A percentile compares a stretch with the other conserved stretches of the same genome.
phyloP scores from a whole-genome alignment of 2,888 invertebrate genomes.

The Drosophila parthenogenetica region DNA sequence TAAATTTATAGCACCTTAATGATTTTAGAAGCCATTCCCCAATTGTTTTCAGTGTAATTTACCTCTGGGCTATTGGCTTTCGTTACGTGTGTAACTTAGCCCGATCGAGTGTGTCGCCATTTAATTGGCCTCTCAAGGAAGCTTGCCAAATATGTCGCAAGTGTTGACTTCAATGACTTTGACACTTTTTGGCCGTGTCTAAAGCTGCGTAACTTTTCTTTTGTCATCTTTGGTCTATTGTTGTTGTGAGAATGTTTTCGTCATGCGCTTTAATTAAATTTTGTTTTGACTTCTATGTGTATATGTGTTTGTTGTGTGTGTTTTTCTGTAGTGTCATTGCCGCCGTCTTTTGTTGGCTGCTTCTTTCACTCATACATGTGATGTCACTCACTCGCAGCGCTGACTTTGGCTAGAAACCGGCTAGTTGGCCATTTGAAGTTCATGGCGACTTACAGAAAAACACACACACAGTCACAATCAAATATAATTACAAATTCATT shows the following conservation, averaged over 20 bases:
- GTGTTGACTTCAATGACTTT: constrained; percentile 56
- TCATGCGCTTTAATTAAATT: constrained; percentile 81
- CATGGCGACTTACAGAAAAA: constrained; percentile 57
- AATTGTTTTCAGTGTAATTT: not conserved
- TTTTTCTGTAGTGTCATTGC: constrained; percentile 69
- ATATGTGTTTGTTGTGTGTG: constrained; percentile 1
- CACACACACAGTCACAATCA: constrained; percentile 29
- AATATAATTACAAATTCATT: constrained; percentile 79
- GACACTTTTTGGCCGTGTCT: constrained; percentile 66
- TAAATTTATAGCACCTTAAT: no score
- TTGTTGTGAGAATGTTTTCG: constrained; percentile 49
- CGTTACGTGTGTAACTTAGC: constrained; percentile 5
- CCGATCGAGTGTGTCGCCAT: constrained; percentile 71
- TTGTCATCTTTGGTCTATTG: constrained; percentile 40
- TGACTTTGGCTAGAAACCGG: constrained; percentile 51
- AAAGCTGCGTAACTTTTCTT: constrained; percentile 56
- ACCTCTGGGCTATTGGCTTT: constrained; percentile 36
- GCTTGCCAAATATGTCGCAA: constrained; percentile 70
- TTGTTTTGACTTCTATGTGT: constrained; percentile 60
- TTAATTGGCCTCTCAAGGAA: constrained; percentile 73
- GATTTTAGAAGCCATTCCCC: not conserved
- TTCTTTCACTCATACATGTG: constrained; percentile 56
- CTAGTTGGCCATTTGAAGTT: constrained; percentile 64
- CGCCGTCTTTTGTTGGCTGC: constrained; percentile 32
- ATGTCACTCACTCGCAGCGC: constrained; percentile 66